Conservation (phyloP, 2,113 vertebrate species). For the Onychostruthus taczanowskii region DNA sequence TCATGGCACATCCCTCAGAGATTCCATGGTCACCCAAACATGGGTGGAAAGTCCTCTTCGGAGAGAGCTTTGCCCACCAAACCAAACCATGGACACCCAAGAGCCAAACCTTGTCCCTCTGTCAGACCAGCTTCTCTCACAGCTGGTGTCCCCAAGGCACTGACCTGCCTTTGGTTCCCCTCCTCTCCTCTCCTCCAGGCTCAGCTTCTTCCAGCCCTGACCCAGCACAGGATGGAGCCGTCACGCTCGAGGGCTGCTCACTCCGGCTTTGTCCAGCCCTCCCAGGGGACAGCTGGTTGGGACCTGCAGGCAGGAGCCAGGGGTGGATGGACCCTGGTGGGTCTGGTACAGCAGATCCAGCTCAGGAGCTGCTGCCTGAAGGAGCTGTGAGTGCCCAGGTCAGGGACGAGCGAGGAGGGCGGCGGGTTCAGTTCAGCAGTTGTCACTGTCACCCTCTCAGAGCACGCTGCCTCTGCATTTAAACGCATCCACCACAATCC, state of each 20-base stretch:
- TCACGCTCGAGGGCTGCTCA: background rate
- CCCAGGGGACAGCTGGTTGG: rapidly evolving
- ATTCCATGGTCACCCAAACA: background rate
- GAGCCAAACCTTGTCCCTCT: background rate
- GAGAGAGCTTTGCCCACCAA: background rate
- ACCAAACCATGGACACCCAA: background rate
- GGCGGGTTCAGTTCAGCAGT: background rate
- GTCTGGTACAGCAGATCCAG: background rate
- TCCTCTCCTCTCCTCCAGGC: background rate
- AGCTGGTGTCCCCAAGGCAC: background rate
- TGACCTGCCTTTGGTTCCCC: background rate
- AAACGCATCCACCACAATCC: rapidly evolving
- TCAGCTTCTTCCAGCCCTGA: background rate
- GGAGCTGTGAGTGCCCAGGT: background rate
- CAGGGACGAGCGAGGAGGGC: rapidly evolving
- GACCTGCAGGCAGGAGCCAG: background rate
- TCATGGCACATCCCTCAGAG: rapidly evolving
- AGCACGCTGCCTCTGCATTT: background rate
- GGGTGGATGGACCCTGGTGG: rapidly evolving
- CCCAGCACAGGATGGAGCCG: rapidly evolving
- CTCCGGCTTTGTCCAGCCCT: rapidly evolving
- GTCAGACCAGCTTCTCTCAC: background rate
- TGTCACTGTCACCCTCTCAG: background rate
- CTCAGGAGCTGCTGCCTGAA: background rate
- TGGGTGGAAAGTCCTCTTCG: rapidly evolving